A percentile compares a stretch with the other conserved stretches of the same genome.
Evolutionary conservation across 2,888 invertebrate genomes (phyloP).

Genomic region (Nephrocerus scutellatus): DNA sequence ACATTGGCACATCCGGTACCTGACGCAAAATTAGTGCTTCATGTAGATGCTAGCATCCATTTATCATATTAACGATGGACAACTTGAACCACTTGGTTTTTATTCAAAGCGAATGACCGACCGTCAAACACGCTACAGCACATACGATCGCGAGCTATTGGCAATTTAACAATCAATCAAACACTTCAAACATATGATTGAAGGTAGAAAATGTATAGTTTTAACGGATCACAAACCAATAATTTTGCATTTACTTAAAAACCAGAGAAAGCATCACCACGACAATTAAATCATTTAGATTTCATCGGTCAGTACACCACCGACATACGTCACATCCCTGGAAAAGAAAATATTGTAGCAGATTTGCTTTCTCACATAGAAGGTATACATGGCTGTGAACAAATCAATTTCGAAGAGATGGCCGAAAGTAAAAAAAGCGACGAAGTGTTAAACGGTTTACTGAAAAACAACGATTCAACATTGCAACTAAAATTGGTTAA

Average conservation of each 20-base stretch:
- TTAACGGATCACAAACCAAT: conserved; percentile 10
- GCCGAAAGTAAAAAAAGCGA: conserved; percentile 1
- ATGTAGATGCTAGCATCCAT: conserved; percentile 18
- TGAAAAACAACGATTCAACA: not conserved
- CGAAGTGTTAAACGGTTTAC: not conserved
- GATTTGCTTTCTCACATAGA: conserved; percentile 13
- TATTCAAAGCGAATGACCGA: conserved; percentile 6
- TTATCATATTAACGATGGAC: conserved; percentile 5
- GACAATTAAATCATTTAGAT: conserved; percentile 6
- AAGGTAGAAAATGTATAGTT: conserved; percentile 4
- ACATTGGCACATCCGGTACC: conserved; percentile 11
- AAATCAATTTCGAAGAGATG: conserved; percentile 7
- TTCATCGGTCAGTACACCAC: too few relatives aligned
- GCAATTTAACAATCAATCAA: conserved; percentile 9
- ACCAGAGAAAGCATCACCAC: conserved; percentile 7
- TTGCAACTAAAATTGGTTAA: not conserved
- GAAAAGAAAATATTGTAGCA: conserved; percentile 9
- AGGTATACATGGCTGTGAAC: conserved; percentile 8
- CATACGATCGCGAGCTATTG: conserved; percentile 6
- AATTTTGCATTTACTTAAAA: conserved; percentile 6
- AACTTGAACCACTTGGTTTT: conserved; percentile 5
- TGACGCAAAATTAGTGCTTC: conserved; percentile 14
- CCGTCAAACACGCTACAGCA: conserved; percentile 2
- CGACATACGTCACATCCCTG: too few relatives aligned
- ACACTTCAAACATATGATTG: conserved; percentile 6